Evolutionary conservation across 2,888 invertebrate species (phyloP).

Genomic region (Nemapogon koenigi): DNA sequence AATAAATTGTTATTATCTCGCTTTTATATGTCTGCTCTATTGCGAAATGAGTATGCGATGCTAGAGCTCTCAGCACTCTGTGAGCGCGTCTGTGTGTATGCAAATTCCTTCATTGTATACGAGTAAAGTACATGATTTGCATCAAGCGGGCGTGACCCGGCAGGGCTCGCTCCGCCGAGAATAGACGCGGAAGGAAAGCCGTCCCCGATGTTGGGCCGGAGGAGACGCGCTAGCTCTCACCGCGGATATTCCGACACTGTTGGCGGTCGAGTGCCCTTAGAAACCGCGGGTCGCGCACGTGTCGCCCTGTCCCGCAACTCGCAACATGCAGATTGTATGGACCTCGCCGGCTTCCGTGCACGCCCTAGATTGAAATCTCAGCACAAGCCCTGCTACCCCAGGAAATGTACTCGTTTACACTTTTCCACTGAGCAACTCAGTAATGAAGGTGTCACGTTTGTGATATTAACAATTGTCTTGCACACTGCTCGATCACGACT

Average conservation of each 20-base stretch:
- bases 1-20: too few species aligned
- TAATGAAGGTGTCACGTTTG: conserved; percentile 35
- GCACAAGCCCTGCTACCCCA: conserved; percentile 34
- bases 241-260: conserved; percentile 1
- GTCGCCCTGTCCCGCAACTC: conserved; percentile 5
- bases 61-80: too few species aligned
- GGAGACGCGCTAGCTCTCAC: conserved; percentile 19
- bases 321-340: too few species aligned
- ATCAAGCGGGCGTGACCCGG: conserved; percentile 46
- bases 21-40: too few species aligned
- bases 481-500: conserved; percentile 19
- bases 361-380: conserved; percentile 39
- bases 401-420: conserved; percentile 29
- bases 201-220: conserved; percentile 31
- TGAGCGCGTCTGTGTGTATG: conserved; percentile 29
- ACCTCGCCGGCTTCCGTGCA: too few species aligned
- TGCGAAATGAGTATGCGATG: too few species aligned
- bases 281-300: conserved; percentile 5
- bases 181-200: conserved; percentile 61
- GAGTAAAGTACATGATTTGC: conserved; percentile 35
- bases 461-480: conserved; percentile 18
- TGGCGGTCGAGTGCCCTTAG: conserved; percentile 4
- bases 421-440: conserved; percentile 28
- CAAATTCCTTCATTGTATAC: conserved; percentile 38
- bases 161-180: conserved; percentile 36